phyloP scores from a whole-genome alignment of 2,888 invertebrate species.

The Platycnemis pennipes region DNA sequence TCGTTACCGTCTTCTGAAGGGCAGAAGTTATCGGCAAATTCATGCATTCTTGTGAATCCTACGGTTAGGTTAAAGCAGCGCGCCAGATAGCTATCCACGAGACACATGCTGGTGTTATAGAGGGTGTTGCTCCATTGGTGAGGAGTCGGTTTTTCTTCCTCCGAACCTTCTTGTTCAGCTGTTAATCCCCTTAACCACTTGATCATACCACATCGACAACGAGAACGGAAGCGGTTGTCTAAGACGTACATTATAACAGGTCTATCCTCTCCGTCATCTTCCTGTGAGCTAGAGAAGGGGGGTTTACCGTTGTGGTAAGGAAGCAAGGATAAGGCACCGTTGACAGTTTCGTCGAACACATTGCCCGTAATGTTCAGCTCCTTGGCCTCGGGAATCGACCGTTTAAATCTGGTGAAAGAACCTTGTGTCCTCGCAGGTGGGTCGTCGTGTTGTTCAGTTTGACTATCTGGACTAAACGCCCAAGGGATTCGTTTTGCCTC shows the following conservation, averaged over 20 bases:
- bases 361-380: slow-evolving; percentile 82
- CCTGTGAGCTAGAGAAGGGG: slow-evolving; percentile 79
- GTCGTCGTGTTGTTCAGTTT: not conserved
- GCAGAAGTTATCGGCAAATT: slow-evolving; percentile 84
- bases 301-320: slow-evolving; percentile 70
- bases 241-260: slow-evolving; percentile 80
- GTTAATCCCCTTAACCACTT: slow-evolving; percentile 81
- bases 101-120: slow-evolving; percentile 83
- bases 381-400: not conserved
- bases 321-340: slow-evolving; percentile 74
- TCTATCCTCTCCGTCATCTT: slow-evolving; percentile 79
- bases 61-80: slow-evolving; percentile 85
- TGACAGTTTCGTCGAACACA: slow-evolving; percentile 79
- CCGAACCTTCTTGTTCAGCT: slow-evolving; percentile 76
- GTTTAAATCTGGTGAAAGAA: not conserved
- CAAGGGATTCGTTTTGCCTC: not conserved
- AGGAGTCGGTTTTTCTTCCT: slow-evolving; percentile 35
- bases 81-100: slow-evolving; percentile 82
- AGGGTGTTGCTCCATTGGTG: slow-evolving; percentile 62
- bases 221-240: slow-evolving; percentile 84
- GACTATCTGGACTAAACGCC: not conserved
- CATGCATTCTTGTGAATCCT: slow-evolving; percentile 83
- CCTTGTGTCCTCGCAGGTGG: not conserved
- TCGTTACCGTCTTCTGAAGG: slow-evolving; percentile 81
- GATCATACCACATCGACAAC: slow-evolving; percentile 84